phyloP scores from a whole-genome alignment of 2,113 vertebrate genomes.

The Dendropsophus ebraccatus region DNA sequence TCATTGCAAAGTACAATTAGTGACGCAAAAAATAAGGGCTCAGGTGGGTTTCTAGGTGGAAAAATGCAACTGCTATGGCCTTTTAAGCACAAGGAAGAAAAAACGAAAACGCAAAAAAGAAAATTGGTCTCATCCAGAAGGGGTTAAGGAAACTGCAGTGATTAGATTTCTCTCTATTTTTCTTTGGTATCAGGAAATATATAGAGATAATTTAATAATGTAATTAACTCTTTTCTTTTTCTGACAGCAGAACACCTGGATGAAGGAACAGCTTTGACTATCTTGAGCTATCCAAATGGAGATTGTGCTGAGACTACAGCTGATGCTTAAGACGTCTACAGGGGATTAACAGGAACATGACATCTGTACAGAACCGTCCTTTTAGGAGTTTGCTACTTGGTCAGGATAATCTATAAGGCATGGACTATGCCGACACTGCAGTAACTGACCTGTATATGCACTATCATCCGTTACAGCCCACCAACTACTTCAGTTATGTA shows the following conservation, averaged over 20 bases:
- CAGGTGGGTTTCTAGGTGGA: no score
- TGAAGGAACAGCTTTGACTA: slow-evolving; percentile 38
- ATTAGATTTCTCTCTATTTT: background rate
- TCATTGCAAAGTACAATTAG: no score
- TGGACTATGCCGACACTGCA: background rate
- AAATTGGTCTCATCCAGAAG: no score
- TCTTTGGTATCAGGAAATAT: background rate
- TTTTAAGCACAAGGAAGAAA: no score
- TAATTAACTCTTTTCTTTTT: background rate
- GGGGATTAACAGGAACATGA: background rate
- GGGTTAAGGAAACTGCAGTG: background rate
- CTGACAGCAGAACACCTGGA: slow-evolving; percentile 16
- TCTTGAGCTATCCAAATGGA: slow-evolving; percentile 45
- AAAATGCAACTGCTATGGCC: no score
- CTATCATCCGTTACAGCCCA: background rate
- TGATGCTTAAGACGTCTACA: background rate
- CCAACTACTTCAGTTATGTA: background rate
- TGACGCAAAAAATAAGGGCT: no score
- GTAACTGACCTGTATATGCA: background rate
- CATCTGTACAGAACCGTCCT: no score
- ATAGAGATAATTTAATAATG: background rate
- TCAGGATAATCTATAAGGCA: background rate
- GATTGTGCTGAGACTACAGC: slow-evolving; percentile 16
- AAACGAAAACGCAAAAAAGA: no score
- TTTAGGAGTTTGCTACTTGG: background rate